These are phyloP conservation scores for Andrena marginata DNA, from an alignment of 2,888 invertebrate species.

Conservation along the genomic window DNA sequence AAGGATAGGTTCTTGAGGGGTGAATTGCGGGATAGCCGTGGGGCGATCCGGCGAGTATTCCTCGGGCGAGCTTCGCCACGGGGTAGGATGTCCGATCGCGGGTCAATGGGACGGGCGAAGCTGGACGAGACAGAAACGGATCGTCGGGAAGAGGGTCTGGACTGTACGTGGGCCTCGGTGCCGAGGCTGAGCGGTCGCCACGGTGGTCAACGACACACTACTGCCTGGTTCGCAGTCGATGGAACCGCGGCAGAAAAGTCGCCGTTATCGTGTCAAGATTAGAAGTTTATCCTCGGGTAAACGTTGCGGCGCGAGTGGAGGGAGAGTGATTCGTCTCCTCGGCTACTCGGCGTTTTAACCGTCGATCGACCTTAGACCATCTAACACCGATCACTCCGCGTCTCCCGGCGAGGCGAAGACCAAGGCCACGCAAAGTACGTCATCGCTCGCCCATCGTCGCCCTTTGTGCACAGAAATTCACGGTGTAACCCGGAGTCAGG, in stretches of 20 bases:
- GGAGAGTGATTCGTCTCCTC: background rate
- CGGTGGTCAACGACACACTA: constrained; percentile 72
- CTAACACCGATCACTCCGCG: background rate
- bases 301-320: constrained; percentile 6
- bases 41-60: background rate
- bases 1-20: background rate
- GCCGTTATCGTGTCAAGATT: constrained; percentile 70
- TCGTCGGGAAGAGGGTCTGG: constrained; percentile 6
- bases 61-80: background rate
- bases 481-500: background rate
- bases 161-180: constrained; percentile 37
- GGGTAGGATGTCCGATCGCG: background rate
- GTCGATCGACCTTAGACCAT: constrained; percentile 23
- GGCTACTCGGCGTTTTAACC: constrained; percentile 15
- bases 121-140: background rate
- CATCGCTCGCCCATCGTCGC: background rate
- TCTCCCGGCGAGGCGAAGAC: background rate
- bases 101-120: no score
- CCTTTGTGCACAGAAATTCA: constrained; percentile 34
- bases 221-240: constrained; percentile 41
- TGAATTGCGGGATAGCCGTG: background rate
- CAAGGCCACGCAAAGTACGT: constrained; percentile 62
- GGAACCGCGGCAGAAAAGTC: constrained; percentile 55
- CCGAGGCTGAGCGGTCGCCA: constrained; percentile 56
- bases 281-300: constrained; percentile 52